Evolutionary conservation across 1,140 invertebrate species (phyloP), one percentile per base, ranked within the genome.

Genomic region (Tetranychus urticae): DNA sequence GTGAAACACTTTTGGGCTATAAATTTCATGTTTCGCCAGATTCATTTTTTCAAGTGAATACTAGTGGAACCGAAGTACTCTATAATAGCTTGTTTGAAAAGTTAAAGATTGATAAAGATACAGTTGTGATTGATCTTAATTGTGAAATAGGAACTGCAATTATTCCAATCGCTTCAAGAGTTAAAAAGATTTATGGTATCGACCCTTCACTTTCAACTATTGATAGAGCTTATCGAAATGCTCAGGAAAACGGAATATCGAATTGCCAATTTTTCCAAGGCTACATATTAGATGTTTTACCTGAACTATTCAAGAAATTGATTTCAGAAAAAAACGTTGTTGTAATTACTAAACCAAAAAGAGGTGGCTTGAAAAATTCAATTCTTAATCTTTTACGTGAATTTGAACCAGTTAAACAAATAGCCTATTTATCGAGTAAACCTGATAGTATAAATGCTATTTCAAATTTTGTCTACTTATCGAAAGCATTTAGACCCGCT

Each of bases 141-240:
- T 97, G 92, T 71, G 94, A 94, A 8, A 94, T 89, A 8, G 94
- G 94, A 31, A 92, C 90, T 4, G 94, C 97, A 68, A 89, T 90
- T n/a, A 56, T 64, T 2, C 35, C 45, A 35, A 42, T 97, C 69
- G 82, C 91, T 3, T 59, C 34, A 33, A 37, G 58, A 35, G 64
- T 64, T 1, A 64, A 62, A 33, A 36, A 59, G 31, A n/a, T 52
- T 23, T 52, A n/a, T 6, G n/a, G n/a, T 13, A 52, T 52, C 6
- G 50, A 52, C 8, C n/a, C n/a, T n/a, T 52, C 50, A 13, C 8
- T 31, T 23, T 7, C 13, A n/a, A 8, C 50, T n/a, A 33, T 52
- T 52, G 50, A 52, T 1, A 33, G 7, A n/a, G 12, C 13, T 52
- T 31, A 52, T 52, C 50, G n/a, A 33, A 52, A 52, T 23, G 50